Percentiles rank a stretch among this genome's conserved stretches.
These are phyloP conservation scores for Osmoderma eremita DNA, from an alignment of 2,888 invertebrate genomes.

Conservation along the genomic window DNA sequence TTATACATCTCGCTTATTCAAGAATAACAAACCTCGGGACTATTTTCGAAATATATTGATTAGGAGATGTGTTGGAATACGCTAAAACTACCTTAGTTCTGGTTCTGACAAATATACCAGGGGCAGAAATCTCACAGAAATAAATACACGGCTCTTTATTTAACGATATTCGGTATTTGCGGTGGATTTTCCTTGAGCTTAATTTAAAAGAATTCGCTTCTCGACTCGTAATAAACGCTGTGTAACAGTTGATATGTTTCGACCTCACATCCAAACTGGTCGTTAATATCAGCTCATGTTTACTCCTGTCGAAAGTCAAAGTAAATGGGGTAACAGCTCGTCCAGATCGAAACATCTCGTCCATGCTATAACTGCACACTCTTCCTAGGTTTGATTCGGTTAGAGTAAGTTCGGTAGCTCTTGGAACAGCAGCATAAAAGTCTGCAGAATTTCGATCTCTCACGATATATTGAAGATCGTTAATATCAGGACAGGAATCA, in stretches of 20 bases:
- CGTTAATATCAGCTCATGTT: neutral
- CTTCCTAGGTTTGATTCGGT: no score
- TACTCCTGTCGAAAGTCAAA: neutral
- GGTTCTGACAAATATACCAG: neutral
- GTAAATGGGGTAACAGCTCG: neutral
- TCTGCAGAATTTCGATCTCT: neutral
- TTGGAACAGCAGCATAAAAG: no score
- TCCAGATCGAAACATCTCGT: neutral
- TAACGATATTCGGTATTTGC: neutral
- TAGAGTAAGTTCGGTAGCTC: neutral
- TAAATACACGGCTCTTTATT: neutral
- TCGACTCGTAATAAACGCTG: neutral
- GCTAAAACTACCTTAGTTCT: constrained; percentile 4
- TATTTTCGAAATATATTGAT: constrained; percentile 11
- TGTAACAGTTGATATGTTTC: neutral
- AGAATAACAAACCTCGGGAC: no score
- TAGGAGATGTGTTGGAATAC: neutral
- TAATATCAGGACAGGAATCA: neutral
- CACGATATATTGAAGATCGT: neutral
- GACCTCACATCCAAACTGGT: neutral
- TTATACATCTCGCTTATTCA: no score
- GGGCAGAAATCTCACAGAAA: neutral
- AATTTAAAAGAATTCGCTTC: neutral
- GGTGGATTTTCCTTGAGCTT: neutral
- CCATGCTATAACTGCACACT: neutral